phyloP scores from a whole-genome alignment of 2,113 vertebrate species.

The Lontra canadensis region DNA sequence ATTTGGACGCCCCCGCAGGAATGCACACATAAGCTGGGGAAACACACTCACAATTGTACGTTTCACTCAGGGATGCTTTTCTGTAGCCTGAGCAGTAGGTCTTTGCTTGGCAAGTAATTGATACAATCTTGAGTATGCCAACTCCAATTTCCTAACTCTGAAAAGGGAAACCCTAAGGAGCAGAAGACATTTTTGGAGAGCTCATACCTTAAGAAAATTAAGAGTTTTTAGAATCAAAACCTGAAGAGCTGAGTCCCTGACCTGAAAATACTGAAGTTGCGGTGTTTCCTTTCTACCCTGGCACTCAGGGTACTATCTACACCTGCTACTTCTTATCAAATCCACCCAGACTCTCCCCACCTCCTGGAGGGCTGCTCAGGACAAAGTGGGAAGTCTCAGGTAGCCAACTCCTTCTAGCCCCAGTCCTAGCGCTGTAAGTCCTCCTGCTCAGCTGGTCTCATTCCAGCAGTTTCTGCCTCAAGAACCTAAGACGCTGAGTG shows the following conservation, averaged over 20 bases:
- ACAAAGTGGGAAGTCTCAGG: not conserved
- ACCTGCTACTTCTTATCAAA: not conserved
- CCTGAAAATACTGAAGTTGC: not conserved
- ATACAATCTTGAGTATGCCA: not conserved
- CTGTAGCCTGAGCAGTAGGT: not conserved
- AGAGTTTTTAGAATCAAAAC: not conserved
- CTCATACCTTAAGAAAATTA: not conserved
- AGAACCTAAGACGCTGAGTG: not conserved
- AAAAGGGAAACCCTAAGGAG: not conserved
- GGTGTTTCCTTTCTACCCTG: no score
- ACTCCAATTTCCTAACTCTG: not conserved
- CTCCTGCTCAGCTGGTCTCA: not conserved
- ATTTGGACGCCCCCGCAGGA: not conserved
- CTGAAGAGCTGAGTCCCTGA: not conserved
- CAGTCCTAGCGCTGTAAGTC: not conserved
- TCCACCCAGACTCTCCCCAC: not conserved
- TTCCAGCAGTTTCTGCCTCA: not conserved
- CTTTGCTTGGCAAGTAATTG: not conserved
- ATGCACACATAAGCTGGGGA: not conserved
- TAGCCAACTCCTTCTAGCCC: not conserved
- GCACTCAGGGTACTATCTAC: not conserved
- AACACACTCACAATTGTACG: not conserved
- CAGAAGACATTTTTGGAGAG: not conserved
- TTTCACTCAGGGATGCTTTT: not conserved
- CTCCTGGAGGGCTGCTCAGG: not conserved